Conservation (phyloP, 2,113 vertebrate species). For the Fulmarus glacialis region DNA sequence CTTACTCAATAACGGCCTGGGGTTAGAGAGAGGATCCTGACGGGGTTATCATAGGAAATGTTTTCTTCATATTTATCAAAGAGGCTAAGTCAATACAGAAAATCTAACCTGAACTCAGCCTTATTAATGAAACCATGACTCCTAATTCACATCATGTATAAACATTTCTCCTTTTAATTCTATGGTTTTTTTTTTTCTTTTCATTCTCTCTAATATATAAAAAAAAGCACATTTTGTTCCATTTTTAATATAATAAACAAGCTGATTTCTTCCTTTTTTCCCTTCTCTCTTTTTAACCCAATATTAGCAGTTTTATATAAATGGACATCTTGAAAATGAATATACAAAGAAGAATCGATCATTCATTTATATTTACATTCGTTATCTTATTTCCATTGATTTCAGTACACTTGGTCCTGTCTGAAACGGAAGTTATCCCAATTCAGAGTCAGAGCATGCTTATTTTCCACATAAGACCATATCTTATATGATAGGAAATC, state of each 20-base stretch:
- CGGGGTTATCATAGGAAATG: not conserved
- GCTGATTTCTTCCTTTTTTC: fast-evolving
- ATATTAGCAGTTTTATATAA: not conserved
- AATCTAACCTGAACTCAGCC: not conserved
- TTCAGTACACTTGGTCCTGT: not conserved
- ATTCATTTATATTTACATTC: not conserved
- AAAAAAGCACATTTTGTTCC: not conserved
- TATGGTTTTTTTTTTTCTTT: not conserved
- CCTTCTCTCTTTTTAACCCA: fast-evolving
- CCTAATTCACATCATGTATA: not conserved
- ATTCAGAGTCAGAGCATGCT: not conserved
- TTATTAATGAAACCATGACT: not conserved
- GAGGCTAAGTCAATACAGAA: not conserved
- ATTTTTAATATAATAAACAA: not conserved
- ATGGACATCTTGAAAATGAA: not conserved
- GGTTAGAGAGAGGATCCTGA: not conserved
- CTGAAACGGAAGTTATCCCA: not conserved
- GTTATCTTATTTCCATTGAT: not conserved
- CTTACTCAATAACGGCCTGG: not conserved
- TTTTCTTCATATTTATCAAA: not conserved
- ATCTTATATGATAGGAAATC: not conserved
- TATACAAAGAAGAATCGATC: not conserved
- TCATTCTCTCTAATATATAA: not conserved
- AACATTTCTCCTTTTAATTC: not conserved
- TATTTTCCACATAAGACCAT: not conserved